Evolutionary conservation across 2,113 vertebrate genomes (phyloP).

Genomic region (Jacana jacana): DNA sequence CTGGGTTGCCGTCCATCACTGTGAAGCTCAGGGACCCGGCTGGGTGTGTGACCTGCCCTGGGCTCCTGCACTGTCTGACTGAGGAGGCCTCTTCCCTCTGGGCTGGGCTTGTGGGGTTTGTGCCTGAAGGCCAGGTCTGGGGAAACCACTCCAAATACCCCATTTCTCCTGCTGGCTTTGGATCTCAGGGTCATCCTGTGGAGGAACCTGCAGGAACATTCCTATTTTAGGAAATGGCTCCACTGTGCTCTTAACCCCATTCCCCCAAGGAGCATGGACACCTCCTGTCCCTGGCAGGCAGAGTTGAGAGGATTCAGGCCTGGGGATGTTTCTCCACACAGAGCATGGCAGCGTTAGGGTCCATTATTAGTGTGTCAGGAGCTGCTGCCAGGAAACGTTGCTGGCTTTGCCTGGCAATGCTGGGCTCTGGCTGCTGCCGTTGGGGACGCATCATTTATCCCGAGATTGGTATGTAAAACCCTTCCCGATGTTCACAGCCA

Average conservation of each 20-base stretch:
- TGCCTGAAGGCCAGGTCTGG: not conserved
- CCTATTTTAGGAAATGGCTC: not conserved
- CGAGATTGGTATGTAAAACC: not conserved
- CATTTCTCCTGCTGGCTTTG: not conserved
- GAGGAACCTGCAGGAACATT: not conserved
- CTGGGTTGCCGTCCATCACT: not conserved
- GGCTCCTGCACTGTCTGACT: too few species aligned
- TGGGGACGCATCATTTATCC: not conserved
- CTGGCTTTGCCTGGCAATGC: not conserved
- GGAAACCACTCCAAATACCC: not conserved
- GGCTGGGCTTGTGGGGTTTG: not conserved
- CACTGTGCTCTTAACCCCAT: not conserved
- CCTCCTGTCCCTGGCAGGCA: fast-evolving
- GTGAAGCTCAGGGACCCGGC: not conserved
- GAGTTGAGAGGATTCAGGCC: not conserved
- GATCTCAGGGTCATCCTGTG: not conserved
- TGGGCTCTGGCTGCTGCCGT: not conserved
- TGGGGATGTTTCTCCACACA: not conserved
- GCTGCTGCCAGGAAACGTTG: not conserved
- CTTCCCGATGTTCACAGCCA: not conserved
- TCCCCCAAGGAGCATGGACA: not conserved
- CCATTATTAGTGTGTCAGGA: not conserved
- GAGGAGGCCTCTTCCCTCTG: not conserved
- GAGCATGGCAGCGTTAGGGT: not conserved
- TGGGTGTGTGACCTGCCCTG: not conserved